These are phyloP conservation scores for Apistogramma diplotaenia DNA, from an alignment of 2,113 vertebrate species.

Conservation along the genomic window DNA sequence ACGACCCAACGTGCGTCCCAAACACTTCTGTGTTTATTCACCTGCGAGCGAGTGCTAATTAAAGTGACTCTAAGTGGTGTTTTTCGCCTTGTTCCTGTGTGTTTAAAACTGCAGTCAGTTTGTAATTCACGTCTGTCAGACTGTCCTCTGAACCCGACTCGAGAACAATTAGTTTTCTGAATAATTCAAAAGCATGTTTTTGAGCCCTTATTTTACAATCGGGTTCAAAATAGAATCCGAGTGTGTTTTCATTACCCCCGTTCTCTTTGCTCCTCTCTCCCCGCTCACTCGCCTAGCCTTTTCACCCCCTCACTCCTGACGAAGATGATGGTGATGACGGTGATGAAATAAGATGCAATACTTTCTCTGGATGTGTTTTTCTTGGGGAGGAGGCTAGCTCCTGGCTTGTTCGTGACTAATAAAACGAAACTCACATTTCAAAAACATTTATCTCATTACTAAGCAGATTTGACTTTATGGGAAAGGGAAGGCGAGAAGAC, in stretches of 20 bases:
- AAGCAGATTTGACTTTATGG: constrained; percentile 76
- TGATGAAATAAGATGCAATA: constrained; percentile 83
- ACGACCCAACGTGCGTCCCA: constrained; percentile 6
- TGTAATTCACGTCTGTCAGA: constrained; percentile 12
- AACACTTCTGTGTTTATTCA: neutral
- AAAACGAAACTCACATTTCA: constrained; percentile 77
- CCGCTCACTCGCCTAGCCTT: constrained; percentile 73
- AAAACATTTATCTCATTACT: constrained; percentile 81
- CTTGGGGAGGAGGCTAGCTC: constrained; percentile 76
- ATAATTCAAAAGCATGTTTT: constrained; percentile 34
- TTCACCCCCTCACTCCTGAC: constrained; percentile 79
- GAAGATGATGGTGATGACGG: constrained; percentile 79
- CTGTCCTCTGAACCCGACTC: constrained; percentile 14
- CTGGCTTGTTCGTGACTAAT: constrained; percentile 80
- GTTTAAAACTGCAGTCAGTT: constrained; percentile 11
- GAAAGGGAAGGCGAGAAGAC: constrained; percentile 39
- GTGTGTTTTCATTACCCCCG: constrained; percentile 49
- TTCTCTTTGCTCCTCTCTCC: constrained; percentile 48
- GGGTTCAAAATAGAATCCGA: constrained; percentile 41
- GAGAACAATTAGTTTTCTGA: constrained; percentile 25
- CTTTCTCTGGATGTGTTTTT: constrained; percentile 77
- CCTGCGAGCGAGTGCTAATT: constrained; percentile 28
- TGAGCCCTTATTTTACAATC: constrained; percentile 42
- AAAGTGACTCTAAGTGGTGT: constrained; percentile 15
- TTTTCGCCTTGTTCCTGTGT: neutral